phyloP scores from a whole-genome alignment of 2,113 vertebrate species.

The Pithys albifrons region DNA sequence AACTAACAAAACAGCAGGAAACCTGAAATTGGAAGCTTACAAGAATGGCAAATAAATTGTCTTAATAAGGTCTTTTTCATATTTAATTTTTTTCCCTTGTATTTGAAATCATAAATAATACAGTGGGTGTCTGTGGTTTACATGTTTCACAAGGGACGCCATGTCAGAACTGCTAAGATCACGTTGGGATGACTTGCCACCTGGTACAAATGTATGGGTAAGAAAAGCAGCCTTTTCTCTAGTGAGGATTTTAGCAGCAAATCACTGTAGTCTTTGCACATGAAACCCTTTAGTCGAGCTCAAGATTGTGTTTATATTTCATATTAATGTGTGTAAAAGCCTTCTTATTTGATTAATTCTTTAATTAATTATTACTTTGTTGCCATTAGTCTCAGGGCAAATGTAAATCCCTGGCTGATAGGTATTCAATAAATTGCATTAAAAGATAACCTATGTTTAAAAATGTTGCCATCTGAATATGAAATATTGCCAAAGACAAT shows the following conservation, averaged over 20 bases:
- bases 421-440: not conserved
- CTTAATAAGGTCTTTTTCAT: not conserved
- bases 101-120: not conserved
- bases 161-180: not conserved
- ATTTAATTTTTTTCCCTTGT: not conserved
- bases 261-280: not conserved
- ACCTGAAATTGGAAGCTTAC: not conserved
- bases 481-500: not conserved
- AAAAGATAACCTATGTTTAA: not conserved
- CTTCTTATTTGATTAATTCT: not conserved
- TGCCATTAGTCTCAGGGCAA: not conserved
- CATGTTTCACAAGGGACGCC: not conserved
- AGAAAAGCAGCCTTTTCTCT: not conserved
- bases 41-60: not conserved
- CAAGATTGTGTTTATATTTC: not conserved
- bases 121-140: not conserved
- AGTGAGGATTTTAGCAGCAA: not conserved
- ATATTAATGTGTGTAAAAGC: not conserved
- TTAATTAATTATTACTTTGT: not conserved
- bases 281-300: not conserved
- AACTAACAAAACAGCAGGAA: not conserved
- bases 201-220: not conserved
- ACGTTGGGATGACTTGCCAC: not conserved
- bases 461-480: not conserved
- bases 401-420: not conserved